phyloP scores from a whole-genome alignment of 2,113 vertebrate species.

The Coregonus clupeaformis region DNA sequence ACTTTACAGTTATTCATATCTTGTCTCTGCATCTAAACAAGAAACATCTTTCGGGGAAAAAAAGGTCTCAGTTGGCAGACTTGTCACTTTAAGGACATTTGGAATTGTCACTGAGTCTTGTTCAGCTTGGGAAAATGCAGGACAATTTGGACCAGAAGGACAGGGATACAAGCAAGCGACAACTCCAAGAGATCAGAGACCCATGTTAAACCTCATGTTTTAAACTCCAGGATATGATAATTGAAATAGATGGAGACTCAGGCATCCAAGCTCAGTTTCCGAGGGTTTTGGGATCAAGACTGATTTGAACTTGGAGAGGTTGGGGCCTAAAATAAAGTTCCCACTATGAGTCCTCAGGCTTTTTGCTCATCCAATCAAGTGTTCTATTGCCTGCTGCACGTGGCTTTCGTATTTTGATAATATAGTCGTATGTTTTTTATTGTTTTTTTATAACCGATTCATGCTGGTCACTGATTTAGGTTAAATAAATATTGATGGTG shows the following conservation, averaged over 20 bases:
- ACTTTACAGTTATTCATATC: constrained; percentile 8
- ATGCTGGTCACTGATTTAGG: too few species aligned
- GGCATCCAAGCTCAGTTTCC: background rate
- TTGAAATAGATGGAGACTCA: background rate
- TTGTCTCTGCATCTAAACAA: background rate
- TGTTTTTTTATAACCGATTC: too few species aligned
- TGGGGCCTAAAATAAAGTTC: background rate
- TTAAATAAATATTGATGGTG: too few species aligned
- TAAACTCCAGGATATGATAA: background rate
- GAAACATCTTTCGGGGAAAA: background rate
- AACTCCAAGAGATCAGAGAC: background rate
- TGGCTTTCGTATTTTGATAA: too few species aligned
- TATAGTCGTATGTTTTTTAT: too few species aligned
- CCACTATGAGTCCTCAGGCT: too few species aligned
- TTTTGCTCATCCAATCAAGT: too few species aligned
- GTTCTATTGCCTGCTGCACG: background rate
- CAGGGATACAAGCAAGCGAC: background rate
- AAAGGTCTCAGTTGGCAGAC: background rate
- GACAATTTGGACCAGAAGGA: background rate
- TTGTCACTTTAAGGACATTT: background rate
- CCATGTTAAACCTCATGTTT: constrained; percentile 1
- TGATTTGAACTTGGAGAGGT: constrained; percentile 1
- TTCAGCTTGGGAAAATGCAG: background rate
- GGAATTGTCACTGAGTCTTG: background rate
- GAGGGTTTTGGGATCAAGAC: background rate